Percentiles rank a stretch among this genome's conserved stretches.
phyloP scores from a whole-genome alignment of 2,797 vertebrate species.

The Ciconia nigra region DNA sequence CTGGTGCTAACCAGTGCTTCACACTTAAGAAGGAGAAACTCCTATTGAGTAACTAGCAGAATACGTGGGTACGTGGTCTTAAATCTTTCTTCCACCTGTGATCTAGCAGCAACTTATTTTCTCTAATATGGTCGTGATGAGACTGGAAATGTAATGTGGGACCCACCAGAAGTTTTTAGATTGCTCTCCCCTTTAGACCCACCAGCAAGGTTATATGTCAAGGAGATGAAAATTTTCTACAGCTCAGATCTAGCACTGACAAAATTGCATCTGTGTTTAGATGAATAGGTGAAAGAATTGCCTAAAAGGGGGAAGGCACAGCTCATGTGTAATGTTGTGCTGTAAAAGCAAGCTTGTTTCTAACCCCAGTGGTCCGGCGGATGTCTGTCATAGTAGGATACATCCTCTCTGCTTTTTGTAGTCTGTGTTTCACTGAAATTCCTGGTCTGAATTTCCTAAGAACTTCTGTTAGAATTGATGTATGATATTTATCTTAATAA shows the following conservation, averaged over 20 bases:
- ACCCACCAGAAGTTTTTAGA: not conserved
- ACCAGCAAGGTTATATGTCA: not conserved
- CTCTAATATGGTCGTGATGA: not conserved
- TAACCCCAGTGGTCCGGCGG: not conserved
- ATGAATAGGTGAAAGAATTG: not conserved
- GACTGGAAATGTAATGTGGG: not conserved
- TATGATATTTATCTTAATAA: not conserved
- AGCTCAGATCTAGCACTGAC: not conserved
- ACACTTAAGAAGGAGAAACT: not conserved
- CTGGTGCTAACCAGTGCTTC: not conserved
- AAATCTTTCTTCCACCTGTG: not conserved
- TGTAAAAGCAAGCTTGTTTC: not conserved
- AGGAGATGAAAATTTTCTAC: not conserved
- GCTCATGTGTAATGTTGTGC: fast-evolving
- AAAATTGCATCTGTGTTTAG: not conserved
- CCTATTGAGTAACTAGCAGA: not conserved
- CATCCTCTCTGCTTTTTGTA: not conserved
- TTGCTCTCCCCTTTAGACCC: not conserved
- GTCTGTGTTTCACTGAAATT: not conserved
- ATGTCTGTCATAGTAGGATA: not conserved
- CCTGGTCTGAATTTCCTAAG: not conserved
- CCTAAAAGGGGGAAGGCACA: not conserved
- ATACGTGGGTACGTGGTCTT: not conserved
- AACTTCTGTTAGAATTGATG: not conserved
- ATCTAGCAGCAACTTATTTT: not conserved